Base-by-base conservation (phyloP, 1,140 invertebrate genomes). In the Ceratina japonica region DNA sequence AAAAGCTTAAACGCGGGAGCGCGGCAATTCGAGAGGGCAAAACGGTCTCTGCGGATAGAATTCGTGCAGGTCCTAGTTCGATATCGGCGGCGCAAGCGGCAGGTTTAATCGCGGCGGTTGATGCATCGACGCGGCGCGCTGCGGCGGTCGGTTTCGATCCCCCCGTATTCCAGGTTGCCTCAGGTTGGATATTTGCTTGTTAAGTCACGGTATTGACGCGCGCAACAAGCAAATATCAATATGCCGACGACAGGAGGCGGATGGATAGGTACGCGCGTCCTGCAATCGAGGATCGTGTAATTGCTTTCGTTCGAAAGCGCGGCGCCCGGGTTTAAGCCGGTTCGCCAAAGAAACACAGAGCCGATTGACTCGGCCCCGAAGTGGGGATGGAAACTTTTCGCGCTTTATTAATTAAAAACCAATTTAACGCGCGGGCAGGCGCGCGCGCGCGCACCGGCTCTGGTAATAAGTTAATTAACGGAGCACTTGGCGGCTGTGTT, bases 191-290 rank as follows among this genome's bases (percentile, higher is more conserved):
- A 87, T 88, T 88, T 86, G 86, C 86, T 79, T 81, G 86, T 82
- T 84, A 87, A 84, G 80, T 83, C 83, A 85, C 83, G 72, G 81
- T 87, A 87, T 87, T 83, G 87, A 85, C 85, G 83, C 75, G 72
- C 75, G 73, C 71, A 78, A 85, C 83, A 80, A 81, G 85, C 83
- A 87, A 88, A 88, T 84, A 87, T 82, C 85, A 81, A 87, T 87
- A 84, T 82, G 80, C 81, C 79, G 54, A 44, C 37, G 37, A 44
- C 37, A 44, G 37, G 37, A 44, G 37, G 81, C 61, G 54, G 76
- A 68, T 37, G 64, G 76, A 75, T 54, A 54, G 70, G 84, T 79
- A 69, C 74, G 77, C 74, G 74, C 58, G 58, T 68, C 82, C 72
- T 78, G 74, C 70, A 81, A 84, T 83, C 74, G 69, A 62, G 56